These are phyloP conservation scores for Catharus fuscescens DNA, from an alignment of 2,113 vertebrate species.

Conservation along the genomic window DNA sequence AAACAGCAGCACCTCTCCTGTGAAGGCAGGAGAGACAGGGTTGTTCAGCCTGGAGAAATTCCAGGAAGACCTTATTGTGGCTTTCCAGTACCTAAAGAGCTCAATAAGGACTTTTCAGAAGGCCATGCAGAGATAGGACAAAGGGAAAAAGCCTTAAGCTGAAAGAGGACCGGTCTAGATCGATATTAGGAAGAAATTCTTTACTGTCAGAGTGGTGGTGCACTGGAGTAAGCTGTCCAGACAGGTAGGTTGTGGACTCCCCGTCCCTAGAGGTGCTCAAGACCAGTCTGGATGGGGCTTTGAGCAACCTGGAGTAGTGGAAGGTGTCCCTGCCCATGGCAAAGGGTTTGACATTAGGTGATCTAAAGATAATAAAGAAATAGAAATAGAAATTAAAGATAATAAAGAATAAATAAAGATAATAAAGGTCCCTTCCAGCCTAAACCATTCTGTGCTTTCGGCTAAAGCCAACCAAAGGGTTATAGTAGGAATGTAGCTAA, in stretches of 20 bases:
- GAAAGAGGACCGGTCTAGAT: not conserved
- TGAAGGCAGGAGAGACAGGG: not conserved
- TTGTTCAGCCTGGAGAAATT: not conserved
- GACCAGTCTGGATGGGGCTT: not conserved
- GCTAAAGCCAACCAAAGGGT: not conserved
- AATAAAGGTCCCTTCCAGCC: not conserved
- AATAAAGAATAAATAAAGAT: no score
- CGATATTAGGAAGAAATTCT: not conserved
- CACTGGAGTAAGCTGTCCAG: not conserved
- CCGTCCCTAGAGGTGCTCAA: not conserved
- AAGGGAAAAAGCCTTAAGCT: not conserved
- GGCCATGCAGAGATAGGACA: not conserved
- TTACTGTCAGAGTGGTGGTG: not conserved
- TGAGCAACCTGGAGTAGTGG: not conserved
- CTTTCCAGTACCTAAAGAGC: not conserved
- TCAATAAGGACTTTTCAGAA: not conserved
- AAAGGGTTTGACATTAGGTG: not conserved
- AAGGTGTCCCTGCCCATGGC: not conserved
- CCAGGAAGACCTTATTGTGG: not conserved
- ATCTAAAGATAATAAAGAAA: not conserved
- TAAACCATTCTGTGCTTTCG: not conserved
- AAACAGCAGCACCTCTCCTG: not conserved
- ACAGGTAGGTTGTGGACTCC: not conserved
- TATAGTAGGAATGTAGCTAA: not conserved
- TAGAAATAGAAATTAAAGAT: no score